A percentile compares a stretch with the other conserved stretches of the same genome.
Evolutionary conservation across 2,888 invertebrate species (phyloP).

Genomic region (Drosophila buzzatii): DNA sequence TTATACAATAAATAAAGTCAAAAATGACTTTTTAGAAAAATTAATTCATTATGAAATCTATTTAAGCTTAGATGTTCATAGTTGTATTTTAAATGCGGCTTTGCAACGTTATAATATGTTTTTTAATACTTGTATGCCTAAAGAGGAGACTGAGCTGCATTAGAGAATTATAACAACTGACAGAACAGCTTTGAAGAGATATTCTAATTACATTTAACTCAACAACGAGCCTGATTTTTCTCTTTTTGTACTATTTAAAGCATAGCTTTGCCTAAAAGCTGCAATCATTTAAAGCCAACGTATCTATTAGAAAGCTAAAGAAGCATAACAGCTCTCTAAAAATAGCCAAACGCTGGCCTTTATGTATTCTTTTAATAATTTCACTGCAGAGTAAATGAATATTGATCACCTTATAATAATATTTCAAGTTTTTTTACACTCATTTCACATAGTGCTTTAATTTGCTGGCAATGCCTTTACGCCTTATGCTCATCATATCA

Average conservation of each 20-base stretch:
- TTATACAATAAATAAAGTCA: neutral
- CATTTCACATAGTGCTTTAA: neutral
- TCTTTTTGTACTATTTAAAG: no score
- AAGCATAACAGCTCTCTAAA: neutral
- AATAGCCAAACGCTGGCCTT: neutral
- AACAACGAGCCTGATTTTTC: no score
- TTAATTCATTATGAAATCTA: neutral
- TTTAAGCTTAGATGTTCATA: neutral
- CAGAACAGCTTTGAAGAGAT: no score
- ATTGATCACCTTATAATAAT: neutral
- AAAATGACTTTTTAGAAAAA: neutral
- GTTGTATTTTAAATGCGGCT: neutral
- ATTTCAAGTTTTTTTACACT: neutral
- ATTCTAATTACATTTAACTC: no score
- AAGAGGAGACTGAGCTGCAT: neutral
- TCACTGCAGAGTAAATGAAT: neutral
- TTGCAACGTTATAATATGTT: neutral
- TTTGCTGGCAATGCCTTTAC: neutral
- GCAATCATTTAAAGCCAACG: no score
- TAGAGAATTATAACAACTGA: neutral
- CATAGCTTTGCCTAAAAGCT: no score
- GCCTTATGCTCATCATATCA: no score
- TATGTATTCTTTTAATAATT: neutral
- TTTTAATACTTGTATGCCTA: neutral
- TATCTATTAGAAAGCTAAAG: no score